Conservation (phyloP, 2,113 vertebrate genomes). For the Catagonus wagneri region DNA sequence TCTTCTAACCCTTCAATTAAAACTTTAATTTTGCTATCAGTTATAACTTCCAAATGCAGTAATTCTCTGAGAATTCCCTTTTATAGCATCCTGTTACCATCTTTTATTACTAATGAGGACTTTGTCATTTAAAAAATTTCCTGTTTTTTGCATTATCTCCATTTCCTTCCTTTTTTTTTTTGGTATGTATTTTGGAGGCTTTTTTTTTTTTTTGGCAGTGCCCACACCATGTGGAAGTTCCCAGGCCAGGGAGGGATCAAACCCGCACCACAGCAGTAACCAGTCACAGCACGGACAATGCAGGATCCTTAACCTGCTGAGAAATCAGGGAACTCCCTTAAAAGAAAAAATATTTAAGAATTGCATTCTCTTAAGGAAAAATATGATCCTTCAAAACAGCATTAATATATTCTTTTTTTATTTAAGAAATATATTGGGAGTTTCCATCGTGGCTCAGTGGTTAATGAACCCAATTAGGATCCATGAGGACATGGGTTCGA, state of each 20-base stretch:
- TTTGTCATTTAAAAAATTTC: background rate
- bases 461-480: no score
- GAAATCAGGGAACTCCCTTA: background rate
- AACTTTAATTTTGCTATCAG: background rate
- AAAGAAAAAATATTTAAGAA: background rate
- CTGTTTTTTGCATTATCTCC: background rate
- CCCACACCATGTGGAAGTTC: no score
- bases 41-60: background rate
- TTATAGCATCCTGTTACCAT: background rate
- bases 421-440: constrained; percentile 15
- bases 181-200: background rate
- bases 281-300: no score
- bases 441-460: no score
- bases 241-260: no score
- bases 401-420: constrained; percentile 30
- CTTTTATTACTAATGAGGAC: background rate
- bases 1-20: background rate
- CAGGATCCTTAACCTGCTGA: no score
- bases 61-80: background rate
- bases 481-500: no score
- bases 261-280: no score
- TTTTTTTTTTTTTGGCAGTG: background rate
- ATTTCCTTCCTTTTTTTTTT: background rate
- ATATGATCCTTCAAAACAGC: background rate
- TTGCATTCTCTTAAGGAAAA: constrained; percentile 21